Percentiles rank a stretch among this genome's conserved stretches.
These are phyloP conservation scores for Magallana gigas DNA, from an alignment of 1,140 invertebrate genomes.

Conservation along the genomic window DNA sequence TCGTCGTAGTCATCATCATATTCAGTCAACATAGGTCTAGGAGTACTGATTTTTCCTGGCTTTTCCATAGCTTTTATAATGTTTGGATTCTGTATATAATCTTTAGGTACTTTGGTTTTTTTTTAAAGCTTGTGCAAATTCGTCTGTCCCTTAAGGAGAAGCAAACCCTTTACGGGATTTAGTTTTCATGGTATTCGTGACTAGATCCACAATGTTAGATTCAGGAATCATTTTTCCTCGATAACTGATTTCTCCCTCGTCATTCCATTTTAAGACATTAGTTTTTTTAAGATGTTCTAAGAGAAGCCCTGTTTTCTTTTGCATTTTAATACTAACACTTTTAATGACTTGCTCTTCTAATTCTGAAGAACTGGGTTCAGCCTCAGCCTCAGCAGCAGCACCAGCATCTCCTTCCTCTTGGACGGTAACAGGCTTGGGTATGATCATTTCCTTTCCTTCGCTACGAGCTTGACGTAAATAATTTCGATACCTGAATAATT, in stretches of 20 bases:
- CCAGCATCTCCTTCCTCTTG: neutral
- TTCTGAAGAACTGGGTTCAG: neutral
- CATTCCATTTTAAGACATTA: too few relatives aligned
- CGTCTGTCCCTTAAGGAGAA: neutral
- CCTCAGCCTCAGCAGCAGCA: neutral
- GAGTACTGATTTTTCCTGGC: neutral
- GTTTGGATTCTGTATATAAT: neutral
- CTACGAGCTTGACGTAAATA: conserved; percentile 1
- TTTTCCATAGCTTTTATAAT: neutral
- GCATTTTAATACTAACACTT: too few relatives aligned
- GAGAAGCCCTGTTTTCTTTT: too few relatives aligned
- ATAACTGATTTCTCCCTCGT: neutral
- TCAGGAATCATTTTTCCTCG: neutral
- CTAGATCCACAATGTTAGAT: neutral
- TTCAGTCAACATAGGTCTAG: too few relatives aligned
- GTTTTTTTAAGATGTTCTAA: too few relatives aligned
- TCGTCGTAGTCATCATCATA: neutral
- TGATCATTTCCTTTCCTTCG: neutral
- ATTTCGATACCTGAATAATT: neutral
- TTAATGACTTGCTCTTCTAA: too few relatives aligned
- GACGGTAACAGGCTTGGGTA: neutral
- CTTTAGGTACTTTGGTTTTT: neutral
- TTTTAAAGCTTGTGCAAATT: neutral
- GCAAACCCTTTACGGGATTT: neutral
- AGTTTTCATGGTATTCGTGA: neutral